Base-by-base conservation (phyloP, 2,797 vertebrate genomes). In the Neoniphon sammara region DNA sequence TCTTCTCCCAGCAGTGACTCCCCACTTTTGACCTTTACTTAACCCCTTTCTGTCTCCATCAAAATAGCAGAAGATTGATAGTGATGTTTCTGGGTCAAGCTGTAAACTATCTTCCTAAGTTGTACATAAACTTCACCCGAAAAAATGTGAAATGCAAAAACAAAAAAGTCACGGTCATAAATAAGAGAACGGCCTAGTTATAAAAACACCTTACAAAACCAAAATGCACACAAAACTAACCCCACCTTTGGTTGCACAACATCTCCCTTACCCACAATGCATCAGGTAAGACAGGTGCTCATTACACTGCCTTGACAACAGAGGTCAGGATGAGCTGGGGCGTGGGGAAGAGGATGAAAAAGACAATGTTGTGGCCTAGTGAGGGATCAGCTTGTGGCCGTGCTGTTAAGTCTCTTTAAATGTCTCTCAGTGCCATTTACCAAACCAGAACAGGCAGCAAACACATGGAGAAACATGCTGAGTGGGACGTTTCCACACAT, bases 251-350 rank as follows among this genome's bases (percentile, higher is more conserved):
- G 47, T 70, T 77, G 60, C 52, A n/a, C 21, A 78, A 77, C 23
- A 44, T 49, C 44, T 54, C 15, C 27, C 17, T 50, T 36, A 75
- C 60, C 67, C 72, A 58, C 17, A 36, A 66, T 64, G 46, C 64
- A 71, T 62, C 50, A 67, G 59, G 49, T 73, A 18, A 47, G 66
- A 70, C 64, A 68, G 55, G 65, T 66, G 64, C 36, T 66, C 42
- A 52, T 54, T 78, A 61, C n/a, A 30, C 64, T 57, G 42, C 60
- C 70, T 20, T 76, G 75, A 80, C 61, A 77, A 78, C 66, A 63
- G 42, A 54, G 39, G 56, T 39, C 44, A 30, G 31, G 36, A 56
- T 50, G 57, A 50, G 54, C 7, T 11, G 14, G 12, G 31, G 65
- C 20, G 23, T 57, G 14, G 20, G 27, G 50, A 1, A 18, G 56